phyloP scores from a whole-genome alignment of 35 echinoderm and acorn worm genomes.

The Anneissia japonica region DNA sequence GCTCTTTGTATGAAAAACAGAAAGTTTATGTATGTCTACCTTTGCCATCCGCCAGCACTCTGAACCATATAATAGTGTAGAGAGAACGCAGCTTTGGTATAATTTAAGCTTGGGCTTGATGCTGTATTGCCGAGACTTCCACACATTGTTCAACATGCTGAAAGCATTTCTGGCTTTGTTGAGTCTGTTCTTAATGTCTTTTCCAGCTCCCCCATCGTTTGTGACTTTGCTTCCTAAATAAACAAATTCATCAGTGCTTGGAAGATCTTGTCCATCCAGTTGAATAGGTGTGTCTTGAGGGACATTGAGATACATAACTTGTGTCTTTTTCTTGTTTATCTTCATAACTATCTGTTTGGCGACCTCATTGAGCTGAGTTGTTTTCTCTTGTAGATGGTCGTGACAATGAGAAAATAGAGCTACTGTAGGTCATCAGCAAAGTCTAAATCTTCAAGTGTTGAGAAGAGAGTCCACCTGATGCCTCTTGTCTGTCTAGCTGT shows the following conservation, averaged over 20 bases:
- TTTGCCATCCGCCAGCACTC: conserved; percentile 18
- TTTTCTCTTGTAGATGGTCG: conserved; percentile 43
- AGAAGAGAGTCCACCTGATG: conserved; percentile 28
- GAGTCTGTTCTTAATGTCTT: conserved; percentile 3
- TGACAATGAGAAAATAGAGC: conserved; percentile 26
- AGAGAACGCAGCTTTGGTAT: conserved; percentile 9
- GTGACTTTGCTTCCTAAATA: conserved; percentile 6
- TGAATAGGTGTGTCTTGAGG: background rate
- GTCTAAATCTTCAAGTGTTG: conserved; percentile 33
- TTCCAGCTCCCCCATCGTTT: background rate
- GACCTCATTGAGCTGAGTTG: background rate
- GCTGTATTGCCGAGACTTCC: background rate
- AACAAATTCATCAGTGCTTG: background rate
- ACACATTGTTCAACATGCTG: conserved; percentile 14
- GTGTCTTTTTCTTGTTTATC: conserved; percentile 12
- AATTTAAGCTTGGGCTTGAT: conserved; percentile 11
- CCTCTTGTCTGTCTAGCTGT: conserved; percentile 11
- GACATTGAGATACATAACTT: conserved; percentile 13
- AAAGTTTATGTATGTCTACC: conserved; percentile 4
- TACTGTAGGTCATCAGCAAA: conserved; percentile 48
- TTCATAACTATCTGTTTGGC: background rate
- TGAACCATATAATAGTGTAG: conserved; percentile 5
- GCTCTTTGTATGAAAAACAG: conserved; percentile 11
- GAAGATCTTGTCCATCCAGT: background rate
- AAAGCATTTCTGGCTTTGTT: conserved; percentile 31